Conservation (phyloP, 2,797 vertebrate species). For the Gastrophryne carolinensis region DNA sequence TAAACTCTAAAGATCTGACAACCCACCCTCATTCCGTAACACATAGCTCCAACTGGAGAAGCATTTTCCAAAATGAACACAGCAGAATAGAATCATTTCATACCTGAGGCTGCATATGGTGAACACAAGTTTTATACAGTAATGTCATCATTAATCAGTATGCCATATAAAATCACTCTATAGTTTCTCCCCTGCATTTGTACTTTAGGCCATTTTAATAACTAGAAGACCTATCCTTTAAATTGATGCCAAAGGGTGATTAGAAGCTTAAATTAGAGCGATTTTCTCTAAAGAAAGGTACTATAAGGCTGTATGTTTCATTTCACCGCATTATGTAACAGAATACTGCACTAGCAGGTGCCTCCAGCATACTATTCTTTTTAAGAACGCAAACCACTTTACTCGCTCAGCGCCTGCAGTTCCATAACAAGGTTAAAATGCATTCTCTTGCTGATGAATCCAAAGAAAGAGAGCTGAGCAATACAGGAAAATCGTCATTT, state of each 20-base stretch:
- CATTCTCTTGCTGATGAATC: background rate
- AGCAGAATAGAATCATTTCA: no score
- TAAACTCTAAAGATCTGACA: no score
- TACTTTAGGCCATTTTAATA: background rate
- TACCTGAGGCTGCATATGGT: no score
- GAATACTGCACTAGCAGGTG: slow-evolving; percentile 1
- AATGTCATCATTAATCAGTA: background rate
- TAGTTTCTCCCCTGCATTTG: background rate
- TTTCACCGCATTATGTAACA: slow-evolving; percentile 17
- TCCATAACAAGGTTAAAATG: slow-evolving; percentile 10
- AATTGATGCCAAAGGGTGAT: slow-evolving; percentile 17
- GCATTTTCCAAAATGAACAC: no score
- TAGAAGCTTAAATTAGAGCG: background rate
- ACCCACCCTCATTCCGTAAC: no score
- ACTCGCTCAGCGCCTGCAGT: background rate
- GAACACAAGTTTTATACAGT: background rate
- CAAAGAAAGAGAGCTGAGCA: background rate
- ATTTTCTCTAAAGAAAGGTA: background rate
- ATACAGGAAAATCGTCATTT: background rate
- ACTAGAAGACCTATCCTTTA: background rate
- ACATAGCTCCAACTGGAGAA: no score
- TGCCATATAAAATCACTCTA: background rate
- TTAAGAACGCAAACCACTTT: slow-evolving; percentile 23
- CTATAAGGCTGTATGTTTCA: background rate
- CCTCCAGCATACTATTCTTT: slow-evolving; percentile 12